Evolutionary conservation across 2,797 vertebrate genomes (phyloP).

Genomic region (Gobionotothen gibberifrons): DNA sequence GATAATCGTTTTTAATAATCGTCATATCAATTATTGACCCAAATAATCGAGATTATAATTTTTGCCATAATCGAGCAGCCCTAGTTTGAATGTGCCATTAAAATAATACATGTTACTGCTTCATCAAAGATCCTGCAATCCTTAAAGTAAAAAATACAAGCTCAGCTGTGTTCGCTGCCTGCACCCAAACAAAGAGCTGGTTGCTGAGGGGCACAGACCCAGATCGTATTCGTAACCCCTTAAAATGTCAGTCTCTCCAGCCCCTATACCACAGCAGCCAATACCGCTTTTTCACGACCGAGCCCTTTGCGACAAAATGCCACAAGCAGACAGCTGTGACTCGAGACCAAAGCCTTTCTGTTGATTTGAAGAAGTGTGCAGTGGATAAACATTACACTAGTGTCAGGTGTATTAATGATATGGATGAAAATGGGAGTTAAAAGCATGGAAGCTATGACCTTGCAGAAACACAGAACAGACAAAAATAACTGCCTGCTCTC

Average conservation of each 20-base stretch:
- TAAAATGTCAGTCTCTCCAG: slow-evolving; percentile 66
- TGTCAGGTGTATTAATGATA: slow-evolving; percentile 14
- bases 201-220: slow-evolving; percentile 53
- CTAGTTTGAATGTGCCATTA: neutral
- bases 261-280: slow-evolving; percentile 11
- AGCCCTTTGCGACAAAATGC: slow-evolving; percentile 29
- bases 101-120: neutral
- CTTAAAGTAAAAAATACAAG: neutral
- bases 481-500: slow-evolving; percentile 26
- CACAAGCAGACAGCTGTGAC: slow-evolving; percentile 54
- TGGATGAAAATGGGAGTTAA: neutral
- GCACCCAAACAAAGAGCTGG: slow-evolving; percentile 54
- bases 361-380: slow-evolving; percentile 25
- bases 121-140: neutral
- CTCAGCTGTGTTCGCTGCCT: slow-evolving; percentile 41
- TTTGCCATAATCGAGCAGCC: no score
- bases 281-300: neutral
- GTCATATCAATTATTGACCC: no score
- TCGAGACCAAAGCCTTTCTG: slow-evolving; percentile 19
- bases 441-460: neutral
- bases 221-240: slow-evolving; percentile 57
- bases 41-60: no score
- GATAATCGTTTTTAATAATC: no score
- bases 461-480: slow-evolving; percentile 4
- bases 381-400: slow-evolving; percentile 14